phyloP scores from a whole-genome alignment of 2,113 vertebrate species.

The Cacatua alba region DNA sequence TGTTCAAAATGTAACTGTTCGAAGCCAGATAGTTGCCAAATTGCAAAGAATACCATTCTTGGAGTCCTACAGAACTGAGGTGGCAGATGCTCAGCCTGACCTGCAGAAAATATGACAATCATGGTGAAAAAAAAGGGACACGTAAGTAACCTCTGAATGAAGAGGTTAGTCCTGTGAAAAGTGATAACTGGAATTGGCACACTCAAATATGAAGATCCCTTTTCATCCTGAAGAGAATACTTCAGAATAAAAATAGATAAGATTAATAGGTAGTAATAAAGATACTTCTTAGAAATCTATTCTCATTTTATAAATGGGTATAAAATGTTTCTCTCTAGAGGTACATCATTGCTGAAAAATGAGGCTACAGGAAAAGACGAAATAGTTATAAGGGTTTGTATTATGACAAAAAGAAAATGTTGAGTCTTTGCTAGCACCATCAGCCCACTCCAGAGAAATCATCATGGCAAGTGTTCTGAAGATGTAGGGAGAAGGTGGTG shows the following conservation, averaged over 20 bases:
- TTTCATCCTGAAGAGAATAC: neutral
- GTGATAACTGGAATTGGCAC: neutral
- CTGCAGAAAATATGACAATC: neutral
- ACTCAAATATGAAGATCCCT: neutral
- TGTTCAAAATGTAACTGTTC: neutral
- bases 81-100: neutral
- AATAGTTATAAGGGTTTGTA: neutral
- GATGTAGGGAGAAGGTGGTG: neutral
- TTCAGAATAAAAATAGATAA: neutral
- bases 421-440: neutral
- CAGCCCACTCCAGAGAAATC: neutral
- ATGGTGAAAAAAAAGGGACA: neutral
- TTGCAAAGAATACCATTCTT: neutral
- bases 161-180: neutral
- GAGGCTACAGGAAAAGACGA: neutral
- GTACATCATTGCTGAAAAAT: neutral
- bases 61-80: neutral
- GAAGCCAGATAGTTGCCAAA: neutral
- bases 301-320: neutral
- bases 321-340: neutral
- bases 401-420: neutral
- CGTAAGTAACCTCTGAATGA: neutral
- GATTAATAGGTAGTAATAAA: slow-evolving; percentile 23
- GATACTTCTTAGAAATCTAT: neutral
- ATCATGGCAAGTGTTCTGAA: neutral